These are phyloP conservation scores for Pandemis cinnamomeana DNA, from an alignment of 2,888 invertebrate genomes.

Conservation along the genomic window DNA sequence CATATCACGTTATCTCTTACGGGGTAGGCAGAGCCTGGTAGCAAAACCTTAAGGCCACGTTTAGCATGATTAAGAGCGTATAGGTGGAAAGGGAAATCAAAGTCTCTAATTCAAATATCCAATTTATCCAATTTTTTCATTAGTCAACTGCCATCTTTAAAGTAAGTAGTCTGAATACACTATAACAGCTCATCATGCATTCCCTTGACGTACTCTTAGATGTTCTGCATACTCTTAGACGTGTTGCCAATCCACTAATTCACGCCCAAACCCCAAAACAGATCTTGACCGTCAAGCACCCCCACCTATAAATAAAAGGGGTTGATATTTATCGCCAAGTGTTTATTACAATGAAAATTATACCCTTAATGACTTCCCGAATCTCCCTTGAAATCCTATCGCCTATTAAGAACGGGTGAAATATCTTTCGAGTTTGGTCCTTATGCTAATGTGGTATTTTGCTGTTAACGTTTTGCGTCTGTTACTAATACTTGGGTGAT, in stretches of 20 bases:
- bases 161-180: too few relatives aligned
- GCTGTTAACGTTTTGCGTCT: conserved; percentile 37
- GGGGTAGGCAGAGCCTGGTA: too few relatives aligned
- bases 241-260: neutral
- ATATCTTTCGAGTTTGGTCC: conserved; percentile 53
- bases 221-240: neutral
- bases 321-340: conserved; percentile 81
- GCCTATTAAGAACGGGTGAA: conserved; percentile 82
- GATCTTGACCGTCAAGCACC: conserved; percentile 43
- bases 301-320: conserved; percentile 73
- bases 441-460: conserved; percentile 42
- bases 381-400: conserved; percentile 80
- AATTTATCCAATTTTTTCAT: too few relatives aligned
- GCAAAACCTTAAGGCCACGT: too few relatives aligned
- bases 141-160: too few relatives aligned
- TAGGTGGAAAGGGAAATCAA: too few relatives aligned
- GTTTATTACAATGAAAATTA: conserved; percentile 84
- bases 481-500: conserved; percentile 40
- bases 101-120: too few relatives aligned
- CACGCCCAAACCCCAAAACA: conserved; percentile 22
- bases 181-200: too few relatives aligned
- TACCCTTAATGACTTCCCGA: conserved; percentile 83
- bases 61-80: too few relatives aligned
- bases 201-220: neutral
- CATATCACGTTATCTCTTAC: too few relatives aligned